Evolutionary conservation across 2,113 vertebrate genomes (phyloP).

Genomic region (Coracopsis vasa): DNA sequence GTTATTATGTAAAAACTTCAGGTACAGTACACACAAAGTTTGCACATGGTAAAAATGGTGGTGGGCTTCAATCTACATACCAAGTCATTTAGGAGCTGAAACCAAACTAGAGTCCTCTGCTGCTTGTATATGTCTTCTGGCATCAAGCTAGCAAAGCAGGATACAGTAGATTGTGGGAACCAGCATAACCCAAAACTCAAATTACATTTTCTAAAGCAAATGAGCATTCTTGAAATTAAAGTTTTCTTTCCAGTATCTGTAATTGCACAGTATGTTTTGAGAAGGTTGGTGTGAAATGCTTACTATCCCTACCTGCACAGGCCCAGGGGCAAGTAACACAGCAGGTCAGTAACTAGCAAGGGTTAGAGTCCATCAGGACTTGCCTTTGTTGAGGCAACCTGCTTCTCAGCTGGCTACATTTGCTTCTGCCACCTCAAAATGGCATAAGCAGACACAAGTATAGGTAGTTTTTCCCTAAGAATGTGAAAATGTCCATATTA

Average conservation of each 20-base stretch:
- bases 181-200: background rate
- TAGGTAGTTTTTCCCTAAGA: background rate
- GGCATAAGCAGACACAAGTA: background rate
- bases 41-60: background rate
- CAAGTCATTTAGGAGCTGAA: background rate
- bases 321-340: background rate
- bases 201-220: background rate
- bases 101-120: background rate
- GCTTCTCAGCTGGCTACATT: background rate
- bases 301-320: background rate
- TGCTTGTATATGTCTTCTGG: background rate
- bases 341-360: background rate
- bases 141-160: background rate
- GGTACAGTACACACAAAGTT: accelerated
- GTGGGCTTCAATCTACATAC: background rate
- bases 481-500: background rate
- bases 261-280: background rate
- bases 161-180: background rate
- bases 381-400: background rate
- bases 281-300: background rate
- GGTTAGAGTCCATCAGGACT: background rate
- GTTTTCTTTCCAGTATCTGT: background rate
- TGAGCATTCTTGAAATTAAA: background rate
- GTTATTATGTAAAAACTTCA: background rate
- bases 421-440: background rate